These are phyloP conservation scores for Clistopyga incitator DNA, from an alignment of 2,888 invertebrate species.

Conservation along the genomic window DNA sequence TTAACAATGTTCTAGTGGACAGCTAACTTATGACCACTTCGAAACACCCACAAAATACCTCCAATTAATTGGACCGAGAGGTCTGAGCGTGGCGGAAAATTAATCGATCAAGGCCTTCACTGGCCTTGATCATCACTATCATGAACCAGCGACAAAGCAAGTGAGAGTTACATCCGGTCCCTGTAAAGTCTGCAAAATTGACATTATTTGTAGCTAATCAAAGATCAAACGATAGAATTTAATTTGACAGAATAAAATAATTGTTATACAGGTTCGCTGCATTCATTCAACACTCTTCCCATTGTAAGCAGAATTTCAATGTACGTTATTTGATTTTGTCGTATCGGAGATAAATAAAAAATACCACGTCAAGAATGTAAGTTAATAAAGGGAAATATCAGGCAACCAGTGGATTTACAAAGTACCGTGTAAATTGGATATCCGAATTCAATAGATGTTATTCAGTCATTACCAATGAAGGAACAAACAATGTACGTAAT, in stretches of 20 bases:
- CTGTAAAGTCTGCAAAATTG: background rate
- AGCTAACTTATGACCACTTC: conserved; percentile 49
- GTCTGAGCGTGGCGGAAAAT: background rate
- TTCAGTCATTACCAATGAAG: background rate
- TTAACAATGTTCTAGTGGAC: conserved; percentile 41
- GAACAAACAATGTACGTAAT: background rate
- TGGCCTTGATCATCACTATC: background rate
- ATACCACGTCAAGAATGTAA: background rate
- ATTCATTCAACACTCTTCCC: background rate
- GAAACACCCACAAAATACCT: conserved; percentile 40
- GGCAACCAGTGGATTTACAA: background rate
- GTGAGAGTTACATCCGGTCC: background rate
- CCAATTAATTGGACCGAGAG: conserved; percentile 58
- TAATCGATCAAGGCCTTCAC: background rate
- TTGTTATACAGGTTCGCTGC: background rate
- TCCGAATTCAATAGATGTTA: background rate
- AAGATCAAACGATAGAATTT: background rate
- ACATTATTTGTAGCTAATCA: background rate
- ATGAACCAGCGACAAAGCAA: background rate
- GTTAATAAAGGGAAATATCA: background rate
- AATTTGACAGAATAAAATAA: background rate
- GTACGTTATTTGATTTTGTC: background rate
- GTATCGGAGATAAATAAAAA: background rate
- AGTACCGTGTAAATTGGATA: background rate
- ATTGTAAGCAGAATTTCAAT: background rate